Conservation (phyloP, 2,888 invertebrate genomes). For the Coleophora flavipennella region DNA sequence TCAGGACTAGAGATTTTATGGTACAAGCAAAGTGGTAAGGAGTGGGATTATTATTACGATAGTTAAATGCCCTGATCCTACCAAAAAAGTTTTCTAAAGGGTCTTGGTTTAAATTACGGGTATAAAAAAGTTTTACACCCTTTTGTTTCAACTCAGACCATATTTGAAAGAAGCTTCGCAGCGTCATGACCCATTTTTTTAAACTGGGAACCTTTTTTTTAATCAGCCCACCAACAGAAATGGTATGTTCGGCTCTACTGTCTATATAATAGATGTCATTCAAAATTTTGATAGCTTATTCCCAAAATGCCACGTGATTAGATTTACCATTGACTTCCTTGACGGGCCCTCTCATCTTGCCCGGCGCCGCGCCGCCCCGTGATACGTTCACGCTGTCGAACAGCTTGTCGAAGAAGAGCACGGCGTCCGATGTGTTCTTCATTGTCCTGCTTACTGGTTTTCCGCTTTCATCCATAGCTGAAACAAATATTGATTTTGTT, state of each 20-base stretch:
- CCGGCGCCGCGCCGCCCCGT: conserved; percentile 2
- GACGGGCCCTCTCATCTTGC: conserved; percentile 10
- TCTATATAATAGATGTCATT: conserved; percentile 9
- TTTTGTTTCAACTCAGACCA: conserved; percentile 6
- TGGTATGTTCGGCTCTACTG: not conserved
- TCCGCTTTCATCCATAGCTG: not conserved
- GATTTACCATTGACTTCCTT: conserved; percentile 7
- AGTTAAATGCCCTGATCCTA: conserved; percentile 11
- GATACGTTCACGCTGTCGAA: conserved; percentile 12
- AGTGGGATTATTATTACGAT: conserved; percentile 13
- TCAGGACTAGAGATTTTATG: conserved; percentile 12
- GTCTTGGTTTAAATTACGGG: conserved; percentile 14
- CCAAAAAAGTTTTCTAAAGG: conserved; percentile 15
- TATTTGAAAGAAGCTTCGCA: conserved; percentile 11
- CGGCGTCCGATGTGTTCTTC: conserved; percentile 8
- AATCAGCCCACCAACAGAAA: not conserved
- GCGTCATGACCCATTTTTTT: conserved; percentile 12
- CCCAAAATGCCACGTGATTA: conserved; percentile 11
- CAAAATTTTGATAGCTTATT: conserved; percentile 9
- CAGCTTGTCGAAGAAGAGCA: conserved; percentile 11
- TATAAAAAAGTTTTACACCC: conserved; percentile 11
- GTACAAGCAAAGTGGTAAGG: conserved; percentile 10
- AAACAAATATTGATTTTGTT: too few species aligned
- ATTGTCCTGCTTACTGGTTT: not conserved
- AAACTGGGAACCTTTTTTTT: conserved; percentile 8